These are phyloP conservation scores for Psittacara wagleri DNA, from an alignment of 2,113 vertebrate species.

Conservation along the genomic window DNA sequence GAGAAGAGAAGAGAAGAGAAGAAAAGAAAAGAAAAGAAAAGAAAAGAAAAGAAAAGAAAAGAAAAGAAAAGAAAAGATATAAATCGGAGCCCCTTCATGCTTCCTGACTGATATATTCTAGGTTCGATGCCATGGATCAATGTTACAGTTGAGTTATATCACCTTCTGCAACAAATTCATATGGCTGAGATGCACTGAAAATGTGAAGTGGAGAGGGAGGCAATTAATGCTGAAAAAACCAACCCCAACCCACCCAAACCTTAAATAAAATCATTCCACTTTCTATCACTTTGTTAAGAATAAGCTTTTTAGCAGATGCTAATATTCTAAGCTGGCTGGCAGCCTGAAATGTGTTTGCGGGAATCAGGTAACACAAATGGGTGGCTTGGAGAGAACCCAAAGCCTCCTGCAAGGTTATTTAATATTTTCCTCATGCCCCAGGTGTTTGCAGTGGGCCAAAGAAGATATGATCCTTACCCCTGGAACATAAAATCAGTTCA, in stretches of 20 bases:
- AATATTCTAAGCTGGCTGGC: slow-evolving; percentile 7
- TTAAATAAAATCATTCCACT: slow-evolving; percentile 19
- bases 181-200: background rate
- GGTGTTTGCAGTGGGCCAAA: background rate
- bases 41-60: too few species aligned
- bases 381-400: background rate
- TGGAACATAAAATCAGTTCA: background rate
- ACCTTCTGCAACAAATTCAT: background rate
- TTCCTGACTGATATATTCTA: background rate
- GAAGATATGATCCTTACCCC: background rate
- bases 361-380: slow-evolving; percentile 16
- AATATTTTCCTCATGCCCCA: background rate
- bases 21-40: too few species aligned
- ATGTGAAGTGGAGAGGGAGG: background rate
- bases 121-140: background rate
- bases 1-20: background rate
- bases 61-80: too few species aligned
- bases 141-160: background rate
- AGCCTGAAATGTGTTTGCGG: background rate
- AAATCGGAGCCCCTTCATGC: background rate
- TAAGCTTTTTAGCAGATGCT: slow-evolving; percentile 21
- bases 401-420: background rate
- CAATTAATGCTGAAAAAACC: background rate
- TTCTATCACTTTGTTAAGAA: slow-evolving; percentile 3
- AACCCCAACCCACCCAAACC: background rate